Evolutionary conservation across 1,140 invertebrate species (phyloP).

Genomic region (Leptestheria dahalacensis): DNA sequence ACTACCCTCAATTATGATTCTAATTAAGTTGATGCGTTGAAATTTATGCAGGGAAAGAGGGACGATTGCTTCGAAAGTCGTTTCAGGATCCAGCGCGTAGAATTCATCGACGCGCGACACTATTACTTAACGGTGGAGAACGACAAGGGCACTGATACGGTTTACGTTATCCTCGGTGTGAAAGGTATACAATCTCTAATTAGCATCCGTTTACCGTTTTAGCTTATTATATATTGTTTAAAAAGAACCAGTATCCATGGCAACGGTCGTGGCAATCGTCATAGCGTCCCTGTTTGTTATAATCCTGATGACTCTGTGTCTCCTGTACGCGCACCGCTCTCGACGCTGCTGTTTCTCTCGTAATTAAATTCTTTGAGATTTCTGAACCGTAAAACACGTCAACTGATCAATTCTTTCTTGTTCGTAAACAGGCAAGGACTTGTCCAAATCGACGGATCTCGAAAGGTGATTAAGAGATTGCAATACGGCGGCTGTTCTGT

Average conservation of each 20-base stretch:
- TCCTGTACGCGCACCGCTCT: conserved; percentile 40
- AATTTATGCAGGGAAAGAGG: conserved; percentile 35
- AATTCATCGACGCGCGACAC: conserved; percentile 55
- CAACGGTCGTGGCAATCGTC: conserved; percentile 40
- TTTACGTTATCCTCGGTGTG: conserved; percentile 63
- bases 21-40: conserved; percentile 17
- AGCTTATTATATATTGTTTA: conserved; percentile 3
- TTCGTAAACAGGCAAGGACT: conserved; percentile 37
- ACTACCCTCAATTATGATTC: too few species aligned
- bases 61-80: conserved; percentile 71
- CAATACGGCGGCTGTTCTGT: conserved; percentile 6
- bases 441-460: conserved; percentile 37
- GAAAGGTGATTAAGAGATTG: conserved; percentile 32
- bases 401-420: too few species aligned
- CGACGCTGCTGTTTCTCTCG: conserved; percentile 49
- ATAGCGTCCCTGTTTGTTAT: conserved; percentile 40
- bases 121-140: conserved; percentile 76
- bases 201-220: neutral
- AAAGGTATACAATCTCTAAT: conserved; percentile 25
- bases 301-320: conserved; percentile 39
- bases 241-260: conserved; percentile 45
- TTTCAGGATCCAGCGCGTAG: conserved; percentile 50
- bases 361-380: conserved; percentile 41
- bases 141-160: conserved; percentile 59
- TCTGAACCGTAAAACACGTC: too few species aligned